phyloP scores from a whole-genome alignment of 2,113 vertebrate genomes.

The Apodemus sylvaticus region DNA sequence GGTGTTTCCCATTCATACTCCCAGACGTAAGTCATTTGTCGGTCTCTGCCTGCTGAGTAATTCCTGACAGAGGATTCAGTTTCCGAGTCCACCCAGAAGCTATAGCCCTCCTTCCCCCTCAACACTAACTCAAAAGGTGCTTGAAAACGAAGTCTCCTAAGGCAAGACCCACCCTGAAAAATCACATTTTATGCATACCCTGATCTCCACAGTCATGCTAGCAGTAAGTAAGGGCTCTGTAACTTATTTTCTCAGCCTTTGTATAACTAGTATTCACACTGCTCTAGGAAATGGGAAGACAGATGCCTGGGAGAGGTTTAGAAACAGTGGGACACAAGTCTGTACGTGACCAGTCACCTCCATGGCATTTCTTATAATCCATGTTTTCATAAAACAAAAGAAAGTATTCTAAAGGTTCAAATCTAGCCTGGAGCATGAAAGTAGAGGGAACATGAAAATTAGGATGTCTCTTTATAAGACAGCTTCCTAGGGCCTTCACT shows the following conservation, averaged over 20 bases:
- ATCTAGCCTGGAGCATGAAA: no score
- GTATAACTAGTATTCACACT: neutral
- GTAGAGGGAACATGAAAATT: fast-evolving
- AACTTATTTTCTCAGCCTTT: neutral
- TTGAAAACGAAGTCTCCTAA: neutral
- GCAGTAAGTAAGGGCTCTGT: neutral
- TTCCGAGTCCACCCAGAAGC: neutral
- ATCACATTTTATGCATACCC: neutral
- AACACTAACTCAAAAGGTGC: neutral
- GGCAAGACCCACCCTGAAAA: neutral
- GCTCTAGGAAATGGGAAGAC: neutral
- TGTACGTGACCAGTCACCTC: fast-evolving
- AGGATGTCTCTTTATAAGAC: fast-evolving
- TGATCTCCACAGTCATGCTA: neutral
- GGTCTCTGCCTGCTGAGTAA: neutral
- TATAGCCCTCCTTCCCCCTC: neutral
- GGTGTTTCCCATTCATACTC: neutral
- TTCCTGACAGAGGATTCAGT: neutral
- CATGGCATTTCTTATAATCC: neutral
- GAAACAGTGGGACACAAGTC: neutral
- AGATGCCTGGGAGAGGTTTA: neutral
- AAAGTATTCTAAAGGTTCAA: neutral
- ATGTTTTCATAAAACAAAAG: neutral
- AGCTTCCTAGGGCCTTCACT: neutral
- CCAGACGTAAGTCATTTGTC: neutral